A percentile compares a stretch with the other conserved stretches of the same genome.
Conservation (phyloP, 2,888 invertebrate genomes). For the Lamproptera curius region DNA sequence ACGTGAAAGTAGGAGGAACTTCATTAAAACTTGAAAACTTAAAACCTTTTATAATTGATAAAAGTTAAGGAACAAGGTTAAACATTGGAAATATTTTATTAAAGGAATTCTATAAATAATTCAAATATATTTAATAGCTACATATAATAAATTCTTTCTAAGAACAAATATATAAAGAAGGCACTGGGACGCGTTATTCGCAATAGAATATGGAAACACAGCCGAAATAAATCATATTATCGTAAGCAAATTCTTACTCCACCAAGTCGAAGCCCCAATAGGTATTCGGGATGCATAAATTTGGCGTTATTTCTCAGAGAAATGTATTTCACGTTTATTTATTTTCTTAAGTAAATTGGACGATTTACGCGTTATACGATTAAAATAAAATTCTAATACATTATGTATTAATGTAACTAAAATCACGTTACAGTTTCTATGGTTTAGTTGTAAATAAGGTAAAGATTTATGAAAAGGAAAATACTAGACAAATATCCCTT, state of each 20-base stretch:
- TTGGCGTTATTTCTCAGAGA: not conserved
- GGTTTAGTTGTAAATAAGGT: too few species aligned
- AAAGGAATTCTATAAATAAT: not conserved
- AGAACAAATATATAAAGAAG: not conserved
- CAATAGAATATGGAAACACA: not conserved
- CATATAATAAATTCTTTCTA: not conserved
- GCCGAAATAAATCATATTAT: not conserved
- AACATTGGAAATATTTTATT: not conserved
- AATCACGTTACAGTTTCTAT: too few species aligned
- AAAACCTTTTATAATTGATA: not conserved
- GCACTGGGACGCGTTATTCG: not conserved
- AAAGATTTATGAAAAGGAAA: too few species aligned
- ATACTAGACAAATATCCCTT: too few species aligned
- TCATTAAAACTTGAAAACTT: too few species aligned
- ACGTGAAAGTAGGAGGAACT: too few species aligned
- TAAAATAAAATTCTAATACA: not conserved
- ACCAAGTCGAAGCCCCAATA: not conserved
- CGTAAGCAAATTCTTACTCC: conserved; percentile 1
- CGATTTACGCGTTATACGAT: not conserved
- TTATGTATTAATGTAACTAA: not conserved
- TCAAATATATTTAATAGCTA: not conserved
- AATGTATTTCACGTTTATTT: not conserved
- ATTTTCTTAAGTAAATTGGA: not conserved
- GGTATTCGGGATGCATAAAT: not conserved
- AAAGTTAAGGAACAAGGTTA: not conserved